Evolutionary conservation across 2,797 vertebrate genomes (phyloP), one percentile per base, ranked within the genome.

Genomic region (Mus spretus): DNA sequence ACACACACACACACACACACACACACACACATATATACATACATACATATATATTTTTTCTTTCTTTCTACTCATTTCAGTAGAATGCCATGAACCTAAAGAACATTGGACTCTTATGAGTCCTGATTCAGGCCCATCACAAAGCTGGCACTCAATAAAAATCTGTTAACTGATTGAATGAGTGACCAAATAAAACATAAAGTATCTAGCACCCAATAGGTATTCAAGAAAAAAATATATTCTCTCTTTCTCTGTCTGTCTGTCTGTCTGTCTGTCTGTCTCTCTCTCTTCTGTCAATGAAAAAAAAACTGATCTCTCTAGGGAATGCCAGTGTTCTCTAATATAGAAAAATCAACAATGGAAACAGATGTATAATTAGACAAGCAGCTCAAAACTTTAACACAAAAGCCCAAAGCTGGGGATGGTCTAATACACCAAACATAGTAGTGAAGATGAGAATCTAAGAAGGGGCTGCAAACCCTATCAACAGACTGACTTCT

Each of bases 351-450:
- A 72, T 14, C n/a, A 90, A 72, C 40, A 74, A 75, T 72, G 53
- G 70, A 83, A 93, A 92, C 20, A 89, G 1, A 82, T 55, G 13
- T 34, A 28, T 44, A 63, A 44, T 94, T 28, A 86, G 20, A 87
- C 93, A 87, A 96, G 80, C 53, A 83, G 55, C 26, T 72, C 17
- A 89, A 65, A 89, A 87, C 8, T 55, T 47, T 50, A 55, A 94
- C 28, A 70, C 55, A 24, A 93, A 34, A 70, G 75, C 12, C 40
- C 8, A 88, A 75, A 91, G 11, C 59, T n/a, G 72, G 28, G 22
- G 9, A 20, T 63, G 17, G 20, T 31, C 37, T 61, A 89, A 53
- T 28, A 87, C 4, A 89, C 10, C 17, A 59, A 61, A 44, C 70
- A 20, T 17, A 61, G 86, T 44, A 47, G 72, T 50, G 15, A 88